Base-by-base conservation (phyloP, 2,888 invertebrate species). In the Diarsia dahlii region DNA sequence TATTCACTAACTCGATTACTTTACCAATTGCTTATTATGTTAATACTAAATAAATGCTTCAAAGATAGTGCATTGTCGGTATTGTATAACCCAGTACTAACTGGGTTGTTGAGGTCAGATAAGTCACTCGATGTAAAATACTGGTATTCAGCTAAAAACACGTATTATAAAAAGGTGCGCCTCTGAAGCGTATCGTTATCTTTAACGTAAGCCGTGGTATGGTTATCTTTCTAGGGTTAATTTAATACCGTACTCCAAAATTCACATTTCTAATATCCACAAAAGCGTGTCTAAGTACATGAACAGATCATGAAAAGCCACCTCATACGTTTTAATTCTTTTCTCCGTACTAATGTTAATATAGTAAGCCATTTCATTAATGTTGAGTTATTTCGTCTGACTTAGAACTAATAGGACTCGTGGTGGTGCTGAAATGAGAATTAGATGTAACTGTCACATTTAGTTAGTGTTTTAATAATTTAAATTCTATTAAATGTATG, bases 291-390 rank as follows among this genome's bases (percentile, higher is more conserved):
- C n/a, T 60, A 48, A 45, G 54, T 80, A 52, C 34, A 52, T 65
- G 80, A 65, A 58, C 28, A 58, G 23, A 72, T 65, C 34, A 62
- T 63, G 54, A 75, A 79, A 74, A 20, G 52, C 9, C 50, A 60
- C 2, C 39, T 39, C n/a, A 46, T n/a, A 54, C 18, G 12, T 82
- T 77, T 71, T 64, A 71, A 78, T 78, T 78, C 23, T 66, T 62
- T 76, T 71, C 48, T 54, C 39, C 65, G 28, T 39, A 4, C 56
- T 71, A 82, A 71, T 46, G 28, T 64, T 71, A 77, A 76, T 62
- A 50, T 34, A 81, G 56, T 71, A 45, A 45, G 58, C 65, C 65
- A 45, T 68, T 82, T 77, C 34, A 50, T 65, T 76, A 77, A 71
- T 50, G 28, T 18, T 48, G 67, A 80, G 28, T 71, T 71, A 71